Evolutionary conservation across 2,113 vertebrate genomes (phyloP), one percentile per base, ranked within the genome.

Genomic region (Zapornia atra): DNA sequence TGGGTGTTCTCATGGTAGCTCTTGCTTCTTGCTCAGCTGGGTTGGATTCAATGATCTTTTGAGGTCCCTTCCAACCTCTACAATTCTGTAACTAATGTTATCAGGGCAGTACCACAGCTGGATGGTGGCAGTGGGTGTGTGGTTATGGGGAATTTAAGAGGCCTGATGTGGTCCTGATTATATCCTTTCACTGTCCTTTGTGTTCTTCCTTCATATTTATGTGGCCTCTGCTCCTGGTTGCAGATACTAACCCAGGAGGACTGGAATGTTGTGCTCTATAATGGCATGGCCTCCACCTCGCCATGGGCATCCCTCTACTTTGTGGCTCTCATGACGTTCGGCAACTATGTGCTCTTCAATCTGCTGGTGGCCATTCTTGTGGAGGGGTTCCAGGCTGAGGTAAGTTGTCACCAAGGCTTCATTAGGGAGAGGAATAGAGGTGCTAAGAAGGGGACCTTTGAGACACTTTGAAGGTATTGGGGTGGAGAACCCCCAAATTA

Each of bases 241-340:
- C 88, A 99, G 99, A 99, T 99, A 89, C 96, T 99, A 87, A 99
- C 99, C 16, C 99, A 99, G 92, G 99, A 99, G 93, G 99, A 99
- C 97, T 99, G 99, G 99, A 99, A 99, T 1, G 98, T 98, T 13
- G 99, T 99, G 31, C 97, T 99, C 59, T 99, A 99, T 94, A 99
- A 99, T 2, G 99, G 99, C 53, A 98, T 98, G 98, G 99, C 99
- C 53, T 99, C 99, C 70, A 99, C 99, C 5, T 99, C 99, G 0
- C 99, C 99, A 0, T 98, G 99, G 95, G 99, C 99, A 40, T 99
- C 99, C 26, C 99, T 99, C 65, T 99, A 99, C 95, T 99, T 99
- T 17, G 99, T 99, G 25, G 99, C 99, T 61, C 98, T 99, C 57
- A 99, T 99, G 99, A 99, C 99, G 0, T 99, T 99, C 48, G 99